A percentile compares a stretch with the other conserved stretches of the same genome.
Evolutionary conservation across 1,140 invertebrate genomes (phyloP).

Genomic region (Rhagoletis zephyria): DNA sequence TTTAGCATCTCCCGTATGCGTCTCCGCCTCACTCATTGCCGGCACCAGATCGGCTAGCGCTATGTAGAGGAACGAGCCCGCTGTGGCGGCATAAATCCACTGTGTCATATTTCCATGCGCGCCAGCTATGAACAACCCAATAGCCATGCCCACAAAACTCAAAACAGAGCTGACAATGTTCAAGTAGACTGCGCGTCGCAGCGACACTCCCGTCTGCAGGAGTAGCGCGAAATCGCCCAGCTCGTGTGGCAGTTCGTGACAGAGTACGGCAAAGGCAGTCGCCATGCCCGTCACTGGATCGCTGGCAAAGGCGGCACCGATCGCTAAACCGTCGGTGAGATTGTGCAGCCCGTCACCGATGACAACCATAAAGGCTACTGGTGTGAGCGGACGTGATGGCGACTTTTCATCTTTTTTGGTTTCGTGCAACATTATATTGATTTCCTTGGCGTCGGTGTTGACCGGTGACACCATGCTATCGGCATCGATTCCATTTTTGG

Average conservation of each 20-base stretch:
- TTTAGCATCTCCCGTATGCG: constrained; percentile 72
- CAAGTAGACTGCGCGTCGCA: constrained; percentile 81
- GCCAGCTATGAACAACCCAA: constrained; percentile 82
- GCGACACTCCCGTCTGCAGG: constrained; percentile 83
- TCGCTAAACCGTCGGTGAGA: constrained; percentile 85
- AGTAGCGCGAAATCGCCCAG: constrained; percentile 87
- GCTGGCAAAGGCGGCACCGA: constrained; percentile 84
- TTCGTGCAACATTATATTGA: constrained; percentile 77
- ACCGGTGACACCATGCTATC: constrained; percentile 23
- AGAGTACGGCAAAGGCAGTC: constrained; percentile 85
- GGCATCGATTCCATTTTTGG: not conserved
- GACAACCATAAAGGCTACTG: constrained; percentile 85
- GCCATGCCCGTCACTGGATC: constrained; percentile 83
- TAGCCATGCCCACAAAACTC: constrained; percentile 83
- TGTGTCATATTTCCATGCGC: constrained; percentile 78
- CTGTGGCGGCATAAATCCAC: constrained; percentile 86
- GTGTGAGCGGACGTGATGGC: constrained; percentile 72
- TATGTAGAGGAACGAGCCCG: constrained; percentile 88
- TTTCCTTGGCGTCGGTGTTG: constrained; percentile 70
- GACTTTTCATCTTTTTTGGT: constrained; percentile 74
- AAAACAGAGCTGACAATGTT: constrained; percentile 84
- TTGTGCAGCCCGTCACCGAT: constrained; percentile 87
- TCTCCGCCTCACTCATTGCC: constrained; percentile 75
- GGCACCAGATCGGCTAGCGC: constrained; percentile 86
- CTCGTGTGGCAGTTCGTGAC: constrained; percentile 88